Conservation (phyloP, 2,113 vertebrate genomes). For the Halichoeres trimaculatus region DNA sequence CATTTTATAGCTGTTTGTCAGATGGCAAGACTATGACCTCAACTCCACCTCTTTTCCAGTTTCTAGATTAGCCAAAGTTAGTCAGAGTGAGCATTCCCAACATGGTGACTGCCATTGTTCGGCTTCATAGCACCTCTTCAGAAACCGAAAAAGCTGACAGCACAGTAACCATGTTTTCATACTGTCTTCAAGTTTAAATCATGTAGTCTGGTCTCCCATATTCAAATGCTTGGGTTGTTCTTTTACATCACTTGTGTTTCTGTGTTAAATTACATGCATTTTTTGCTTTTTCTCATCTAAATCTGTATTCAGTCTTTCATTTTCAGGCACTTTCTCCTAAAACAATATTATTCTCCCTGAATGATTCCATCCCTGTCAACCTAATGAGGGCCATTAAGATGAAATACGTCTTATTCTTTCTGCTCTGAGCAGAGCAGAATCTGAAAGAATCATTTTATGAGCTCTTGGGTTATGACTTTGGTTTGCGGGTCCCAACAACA, state of each 20-base stretch:
- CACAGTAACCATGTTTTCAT: too few species aligned
- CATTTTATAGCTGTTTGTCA: too few species aligned
- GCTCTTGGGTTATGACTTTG: not conserved
- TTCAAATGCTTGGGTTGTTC: not conserved
- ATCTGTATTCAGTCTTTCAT: constrained; percentile 44
- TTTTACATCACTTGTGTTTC: constrained; percentile 6
- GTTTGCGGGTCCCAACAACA: constrained; percentile 7
- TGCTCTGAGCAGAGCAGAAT: constrained; percentile 38
- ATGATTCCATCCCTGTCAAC: constrained; percentile 52
- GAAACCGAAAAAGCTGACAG: too few species aligned
- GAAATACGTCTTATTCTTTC: constrained; percentile 40
- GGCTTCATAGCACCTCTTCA: too few species aligned
- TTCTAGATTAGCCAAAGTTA: too few species aligned
- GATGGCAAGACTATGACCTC: too few species aligned
- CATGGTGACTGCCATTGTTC: too few species aligned
- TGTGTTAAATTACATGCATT: not conserved
- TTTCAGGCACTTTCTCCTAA: constrained; percentile 25
- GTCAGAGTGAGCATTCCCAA: too few species aligned
- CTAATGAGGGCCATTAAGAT: constrained; percentile 68
- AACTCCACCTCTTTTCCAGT: too few species aligned
- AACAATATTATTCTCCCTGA: constrained; percentile 65
- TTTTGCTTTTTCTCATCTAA: constrained; percentile 26
- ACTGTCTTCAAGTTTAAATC: too few species aligned
- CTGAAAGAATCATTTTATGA: constrained; percentile 15
- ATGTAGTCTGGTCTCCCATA: too few species aligned